Base-by-base conservation (phyloP, 2,888 invertebrate genomes). In the Cephus nigrinus region DNA sequence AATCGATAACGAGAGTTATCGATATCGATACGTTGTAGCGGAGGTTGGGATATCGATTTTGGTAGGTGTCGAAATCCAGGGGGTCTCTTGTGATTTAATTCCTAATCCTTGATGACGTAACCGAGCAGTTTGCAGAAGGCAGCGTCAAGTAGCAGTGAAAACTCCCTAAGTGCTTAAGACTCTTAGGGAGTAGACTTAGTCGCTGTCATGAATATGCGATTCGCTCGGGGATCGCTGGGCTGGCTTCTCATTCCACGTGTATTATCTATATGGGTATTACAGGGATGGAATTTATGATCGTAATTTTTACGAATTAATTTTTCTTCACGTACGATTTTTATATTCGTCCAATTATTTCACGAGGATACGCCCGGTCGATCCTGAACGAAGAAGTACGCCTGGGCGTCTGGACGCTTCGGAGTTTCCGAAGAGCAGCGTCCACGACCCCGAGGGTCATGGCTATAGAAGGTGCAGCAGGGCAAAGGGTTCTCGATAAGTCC, bases 151-250 rank as follows among this genome's bases (percentile, higher is more conserved):
- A 33, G 31, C 33, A 32, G 32, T 71, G 33, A 31, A 71, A 71
- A 71, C 71, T 71, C 33, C 71, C 71, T 31, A 71, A 71, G 71
- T 32, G 71, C 71, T 71, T 71, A 71, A 71, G 71, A n/a, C 71
- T 71, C 71, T 71, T 71, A 71, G 71, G 71, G n/a, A 71, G 32
- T 33, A 23, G 31, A 33, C 71, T 31, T 33, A 31, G 71, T 33
- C 32, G 71, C 33, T 33, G 31, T 71, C 71, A 71, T 71, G 71
- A 71, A 71, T 71, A 71, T 71, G 31, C 71, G 31, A 71, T 71
- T 33, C 12, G 32, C 12, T 33, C 71, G 15, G 33, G 71, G 71
- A 71, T 55, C 55, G 9, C 55, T 23, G 55, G 55, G 23, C 55
- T 23, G 55, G 33, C 33, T 34, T 34, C 12, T 55, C 15, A 4